phyloP scores from a whole-genome alignment of 35 echinoderm and acorn worm species.

The Chiridota heheva region DNA sequence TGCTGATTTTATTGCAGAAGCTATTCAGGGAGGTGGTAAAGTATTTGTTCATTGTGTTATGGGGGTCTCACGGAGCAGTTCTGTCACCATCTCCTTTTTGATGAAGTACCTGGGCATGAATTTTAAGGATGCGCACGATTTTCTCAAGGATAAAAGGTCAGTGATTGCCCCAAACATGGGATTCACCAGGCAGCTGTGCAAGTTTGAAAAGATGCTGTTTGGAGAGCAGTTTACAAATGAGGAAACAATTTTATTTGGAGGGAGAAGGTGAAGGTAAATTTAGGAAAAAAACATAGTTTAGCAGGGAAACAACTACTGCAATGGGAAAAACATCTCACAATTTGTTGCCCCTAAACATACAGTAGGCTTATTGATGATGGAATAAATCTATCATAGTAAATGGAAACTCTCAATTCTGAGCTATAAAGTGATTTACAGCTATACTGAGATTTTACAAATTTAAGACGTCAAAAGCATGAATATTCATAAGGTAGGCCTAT shows the following conservation, averaged over 20 bases:
- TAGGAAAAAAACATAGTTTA: too few relatives aligned
- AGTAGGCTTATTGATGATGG: too few relatives aligned
- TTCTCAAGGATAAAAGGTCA: conserved; percentile 67
- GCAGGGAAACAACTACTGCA: too few relatives aligned
- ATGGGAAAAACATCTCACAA: too few relatives aligned
- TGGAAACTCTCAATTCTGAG: too few relatives aligned
- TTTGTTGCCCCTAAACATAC: too few relatives aligned
- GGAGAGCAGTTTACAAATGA: conserved; percentile 66
- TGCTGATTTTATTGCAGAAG: conserved; percentile 79
- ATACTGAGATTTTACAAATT: too few relatives aligned
- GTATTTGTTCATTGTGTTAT: conserved; percentile 91
- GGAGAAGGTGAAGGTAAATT: too few relatives aligned
- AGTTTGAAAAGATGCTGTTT: conserved; percentile 75
- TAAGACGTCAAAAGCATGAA: too few relatives aligned
- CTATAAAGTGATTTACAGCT: too few relatives aligned
- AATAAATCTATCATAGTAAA: too few relatives aligned
- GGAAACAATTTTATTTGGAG: conserved; percentile 39
- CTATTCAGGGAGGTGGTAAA: conserved; percentile 47
- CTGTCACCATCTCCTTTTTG: conserved; percentile 78
- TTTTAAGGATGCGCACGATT: conserved; percentile 63
- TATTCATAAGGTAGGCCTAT: too few relatives aligned
- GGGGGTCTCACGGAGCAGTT: conserved; percentile 85
- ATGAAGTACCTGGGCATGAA: conserved; percentile 82
- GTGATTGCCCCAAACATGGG: conserved; percentile 74
- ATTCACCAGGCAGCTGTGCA: conserved; percentile 64